Conservation (phyloP, 2,797 vertebrate species). For the Taenioides sp. region DNA sequence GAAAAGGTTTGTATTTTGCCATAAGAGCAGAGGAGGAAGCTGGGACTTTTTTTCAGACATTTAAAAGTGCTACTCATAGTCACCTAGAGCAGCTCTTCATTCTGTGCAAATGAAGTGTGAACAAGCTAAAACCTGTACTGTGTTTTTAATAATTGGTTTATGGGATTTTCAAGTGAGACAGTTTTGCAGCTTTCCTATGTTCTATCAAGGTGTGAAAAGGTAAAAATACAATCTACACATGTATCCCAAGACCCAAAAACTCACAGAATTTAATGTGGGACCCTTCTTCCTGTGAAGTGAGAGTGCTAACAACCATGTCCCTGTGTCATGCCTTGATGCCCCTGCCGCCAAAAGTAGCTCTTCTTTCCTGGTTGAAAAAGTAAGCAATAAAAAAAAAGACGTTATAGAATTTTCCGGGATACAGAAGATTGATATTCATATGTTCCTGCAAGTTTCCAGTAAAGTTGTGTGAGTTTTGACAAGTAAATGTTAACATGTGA, state of each 20-base stretch:
- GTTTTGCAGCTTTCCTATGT: neutral
- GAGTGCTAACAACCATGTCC: neutral
- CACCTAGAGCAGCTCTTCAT: neutral
- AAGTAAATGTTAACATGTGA: neutral
- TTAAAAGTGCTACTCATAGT: neutral
- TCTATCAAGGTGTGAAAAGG: neutral
- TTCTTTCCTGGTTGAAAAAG: neutral
- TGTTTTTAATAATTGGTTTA: neutral
- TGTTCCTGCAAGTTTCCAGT: neutral
- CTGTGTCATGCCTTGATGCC: neutral
- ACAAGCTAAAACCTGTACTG: neutral
- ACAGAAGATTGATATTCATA: neutral
- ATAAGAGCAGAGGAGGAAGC: neutral
- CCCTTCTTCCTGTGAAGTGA: neutral
- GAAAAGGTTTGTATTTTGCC: neutral
- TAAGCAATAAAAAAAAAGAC: neutral
- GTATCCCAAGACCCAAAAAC: neutral
- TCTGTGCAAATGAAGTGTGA: conserved; percentile 8
- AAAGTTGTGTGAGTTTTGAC: neutral
- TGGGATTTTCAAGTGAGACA: neutral
- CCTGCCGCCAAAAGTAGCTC: neutral
- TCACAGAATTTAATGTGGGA: neutral
- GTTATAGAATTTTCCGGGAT: neutral
- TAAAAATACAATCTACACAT: neutral
- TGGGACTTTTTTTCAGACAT: neutral